Percentiles rank a stretch among this genome's conserved stretches.
Conservation (phyloP, 2,888 invertebrate species). For the Agonopterix heracliana region DNA sequence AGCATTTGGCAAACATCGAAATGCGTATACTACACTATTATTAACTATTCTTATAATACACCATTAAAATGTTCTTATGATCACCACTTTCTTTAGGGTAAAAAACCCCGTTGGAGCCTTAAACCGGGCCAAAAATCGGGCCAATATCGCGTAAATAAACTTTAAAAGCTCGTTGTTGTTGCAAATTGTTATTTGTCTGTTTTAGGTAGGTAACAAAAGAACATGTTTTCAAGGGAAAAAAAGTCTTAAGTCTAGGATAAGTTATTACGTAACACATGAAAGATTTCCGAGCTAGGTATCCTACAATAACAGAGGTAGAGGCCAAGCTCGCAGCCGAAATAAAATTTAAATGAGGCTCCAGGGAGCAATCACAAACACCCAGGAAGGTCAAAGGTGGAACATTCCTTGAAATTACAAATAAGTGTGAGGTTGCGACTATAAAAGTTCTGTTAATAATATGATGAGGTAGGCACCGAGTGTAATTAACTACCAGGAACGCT, state of each 20-base stretch:
- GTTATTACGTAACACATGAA: background rate
- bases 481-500: too few species aligned
- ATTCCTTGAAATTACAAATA: slow-evolving; percentile 15
- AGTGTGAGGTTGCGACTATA: slow-evolving; percentile 19
- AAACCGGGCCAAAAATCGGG: too few species aligned
- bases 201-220: too few species aligned
- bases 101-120: too few species aligned
- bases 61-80: too few species aligned
- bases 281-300: background rate
- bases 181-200: too few species aligned
- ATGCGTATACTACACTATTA: background rate
- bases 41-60: too few species aligned
- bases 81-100: too few species aligned
- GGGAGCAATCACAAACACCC: slow-evolving; percentile 12
- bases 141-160: too few species aligned
- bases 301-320: slow-evolving; percentile 7
- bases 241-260: too few species aligned
- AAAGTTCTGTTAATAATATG: slow-evolving; percentile 18
- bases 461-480: slow-evolving; percentile 3
- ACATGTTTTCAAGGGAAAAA: too few species aligned
- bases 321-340: slow-evolving; percentile 6
- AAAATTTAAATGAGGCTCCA: slow-evolving; percentile 16
- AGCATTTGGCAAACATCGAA: background rate
- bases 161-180: too few species aligned
- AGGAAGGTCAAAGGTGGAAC: slow-evolving; percentile 13